Evolutionary conservation across 2,888 invertebrate genomes (phyloP).

Genomic region (Sarcophaga subvicina): DNA sequence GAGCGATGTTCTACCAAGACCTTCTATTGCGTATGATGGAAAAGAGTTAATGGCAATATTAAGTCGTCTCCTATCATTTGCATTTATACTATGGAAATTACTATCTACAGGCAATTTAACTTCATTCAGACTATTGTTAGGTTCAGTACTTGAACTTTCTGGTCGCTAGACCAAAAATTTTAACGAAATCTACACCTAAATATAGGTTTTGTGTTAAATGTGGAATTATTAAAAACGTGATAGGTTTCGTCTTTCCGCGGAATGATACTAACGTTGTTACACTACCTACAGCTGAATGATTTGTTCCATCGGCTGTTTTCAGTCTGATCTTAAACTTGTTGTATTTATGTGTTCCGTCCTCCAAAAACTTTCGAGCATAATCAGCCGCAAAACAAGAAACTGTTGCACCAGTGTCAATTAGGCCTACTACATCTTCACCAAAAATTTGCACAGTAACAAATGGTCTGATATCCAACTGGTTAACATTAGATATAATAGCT

Average conservation of each 20-base stretch:
- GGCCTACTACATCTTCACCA: too few species aligned
- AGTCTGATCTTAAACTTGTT: too few species aligned
- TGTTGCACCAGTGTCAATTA: too few species aligned
- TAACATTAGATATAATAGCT: too few species aligned
- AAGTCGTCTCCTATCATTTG: not conserved
- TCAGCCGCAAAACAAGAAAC: too few species aligned
- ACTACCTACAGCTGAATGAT: constrained; percentile 19
- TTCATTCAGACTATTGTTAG: too few species aligned
- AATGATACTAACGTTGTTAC: not conserved
- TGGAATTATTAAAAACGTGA: not conserved
- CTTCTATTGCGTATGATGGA: constrained; percentile 41
- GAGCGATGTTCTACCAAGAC: constrained; percentile 23
- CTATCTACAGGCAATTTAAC: not conserved
- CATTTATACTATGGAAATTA: not conserved
- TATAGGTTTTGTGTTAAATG: constrained; percentile 36
- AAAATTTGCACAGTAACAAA: too few species aligned
- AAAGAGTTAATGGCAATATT: constrained; percentile 20
- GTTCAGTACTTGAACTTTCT: not conserved
- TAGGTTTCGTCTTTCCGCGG: not conserved
- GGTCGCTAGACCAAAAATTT: constrained; percentile 1
- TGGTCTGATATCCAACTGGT: too few species aligned
- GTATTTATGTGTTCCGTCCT: too few species aligned
- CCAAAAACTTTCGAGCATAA: too few species aligned
- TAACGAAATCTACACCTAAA: constrained; percentile 41
- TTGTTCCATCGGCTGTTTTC: constrained; percentile 18